Evolutionary conservation across 2,888 invertebrate species (phyloP), one percentile per base, ranked within the genome.

Genomic region (Apamea crenata): DNA sequence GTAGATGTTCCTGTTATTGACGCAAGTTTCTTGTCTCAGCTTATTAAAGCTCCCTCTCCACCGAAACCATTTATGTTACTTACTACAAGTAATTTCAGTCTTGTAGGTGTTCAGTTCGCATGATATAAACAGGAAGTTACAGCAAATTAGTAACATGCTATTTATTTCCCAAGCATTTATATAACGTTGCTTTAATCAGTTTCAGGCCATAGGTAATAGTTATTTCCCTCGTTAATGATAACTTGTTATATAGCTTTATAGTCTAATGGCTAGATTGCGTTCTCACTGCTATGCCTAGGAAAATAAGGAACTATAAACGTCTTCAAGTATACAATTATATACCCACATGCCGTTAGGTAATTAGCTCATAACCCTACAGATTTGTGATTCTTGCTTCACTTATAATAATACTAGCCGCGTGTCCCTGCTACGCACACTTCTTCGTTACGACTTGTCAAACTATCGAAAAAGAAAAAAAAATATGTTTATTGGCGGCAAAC

Each of bases 251-350:
- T 66, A 71, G 67, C 44, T 83, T 85, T 83, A 87, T 80, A 80
- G 73, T 80, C 73, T 87, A 87, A 87, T 85, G 80, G 69, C 78
- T 74, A 25, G 32, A 75, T 76, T 80, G 67, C 85, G 78, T 86
- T 82, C 71, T 61, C 47, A 63, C 59, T 70, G 56, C 47, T 69
- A 36, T 79, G 59, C 70, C 21, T 66, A 40, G 73, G 78, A 73
- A 78, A 73, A 80, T 87, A 73, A 53, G 74, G 67, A 67, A 50
- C 69, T 73, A 63, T 81, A 70, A 78, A 70, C 67, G 18, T n/a
- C 65, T 59, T 36, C 14, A 29, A 65, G 36, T 40, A 59, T 16
- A 53, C 21, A 61, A 44, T 81, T 73, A 66, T n/a, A n/a, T 53
- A 65, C 25, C 47, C 14, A 40, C 61, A 61, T 50, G n/a, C 50